Base-by-base conservation (phyloP, 2,888 invertebrate species). In the Beris chalybata region DNA sequence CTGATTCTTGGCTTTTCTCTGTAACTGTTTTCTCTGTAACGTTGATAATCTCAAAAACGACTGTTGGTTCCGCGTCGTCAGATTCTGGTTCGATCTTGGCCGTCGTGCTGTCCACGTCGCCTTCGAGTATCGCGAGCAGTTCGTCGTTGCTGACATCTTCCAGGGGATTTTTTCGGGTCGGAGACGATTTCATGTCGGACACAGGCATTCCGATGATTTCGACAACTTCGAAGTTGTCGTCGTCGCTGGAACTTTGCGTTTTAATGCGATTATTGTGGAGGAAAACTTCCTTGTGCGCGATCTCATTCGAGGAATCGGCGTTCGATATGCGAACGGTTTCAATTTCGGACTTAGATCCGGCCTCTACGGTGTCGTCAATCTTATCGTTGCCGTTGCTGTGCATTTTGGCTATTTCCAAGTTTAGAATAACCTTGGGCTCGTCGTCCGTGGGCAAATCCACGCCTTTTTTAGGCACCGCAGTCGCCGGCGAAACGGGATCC, bases 91-190 rank as follows among this genome's bases (percentile, higher is more conserved):
- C 44, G 5, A n/a, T 29, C 15, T 56, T 48, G 3, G 29, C 54
- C 5, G 45, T 54, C 7, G 45, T 64, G 30, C 63, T 64, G 29
- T 53, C 53, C 5, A 43, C 29, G 29, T 64, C 53, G 83, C 84
- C 82, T 29, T 86, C 85, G 44, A 86, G 75, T 31, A 82, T 81
- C 67, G 83, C 85, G 13, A 86, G 82, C 67, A 81, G 72, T 67
- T 81, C 81, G 15, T 77, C 77, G 61, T 79, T 77, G 12, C 76
- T 55, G 9, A 45, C 55, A 12, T 54, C 55, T 3, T n/a, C 54
- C 13, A 53, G n/a, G 7, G 54, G 45, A 29, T 44, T 53, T 38
- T 38, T 38, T 9, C 38, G 38, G n/a, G n/a, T n/a, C 22, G 44
- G 53, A 2, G 55, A 45, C 9, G 53, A n/a, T 13, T 64, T 45